Evolutionary conservation across 2,113 vertebrate species (phyloP).

Genomic region (Halichoerus grypus): DNA sequence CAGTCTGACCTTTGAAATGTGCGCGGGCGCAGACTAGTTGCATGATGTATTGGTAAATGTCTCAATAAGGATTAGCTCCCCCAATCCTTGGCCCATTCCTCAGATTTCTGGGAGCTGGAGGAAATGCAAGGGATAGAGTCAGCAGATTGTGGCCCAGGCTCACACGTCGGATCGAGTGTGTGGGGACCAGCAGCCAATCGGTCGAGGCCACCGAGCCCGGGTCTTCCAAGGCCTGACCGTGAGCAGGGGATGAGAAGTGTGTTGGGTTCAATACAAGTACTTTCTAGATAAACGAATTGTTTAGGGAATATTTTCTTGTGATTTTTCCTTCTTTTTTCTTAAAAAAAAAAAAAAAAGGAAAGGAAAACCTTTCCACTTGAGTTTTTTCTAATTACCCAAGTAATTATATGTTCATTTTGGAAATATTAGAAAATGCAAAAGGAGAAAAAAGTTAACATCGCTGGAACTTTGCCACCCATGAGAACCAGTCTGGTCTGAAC

Average conservation of each 20-base stretch:
- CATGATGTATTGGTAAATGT: neutral
- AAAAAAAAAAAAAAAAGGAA: neutral
- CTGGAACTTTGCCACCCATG: neutral
- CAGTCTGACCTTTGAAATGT: neutral
- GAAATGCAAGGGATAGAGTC: neutral
- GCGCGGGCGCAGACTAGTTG: accelerated
- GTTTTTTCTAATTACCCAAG: neutral
- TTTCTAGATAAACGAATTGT: neutral
- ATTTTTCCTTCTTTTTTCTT: neutral
- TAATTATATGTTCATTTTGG: neutral
- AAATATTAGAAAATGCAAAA: neutral
- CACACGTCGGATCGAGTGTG: accelerated
- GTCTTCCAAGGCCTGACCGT: accelerated
- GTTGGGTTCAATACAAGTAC: neutral
- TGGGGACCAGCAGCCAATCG: neutral
- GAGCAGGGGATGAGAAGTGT: neutral
- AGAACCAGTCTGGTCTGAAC: neutral
- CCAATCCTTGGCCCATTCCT: neutral
- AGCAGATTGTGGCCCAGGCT: neutral
- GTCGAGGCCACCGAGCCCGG: neutral
- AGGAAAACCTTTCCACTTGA: neutral
- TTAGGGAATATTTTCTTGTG: neutral
- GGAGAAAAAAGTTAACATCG: neutral
- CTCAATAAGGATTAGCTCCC: neutral
- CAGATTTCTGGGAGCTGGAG: neutral